A percentile compares a stretch with the other conserved stretches of the same genome.
Conservation (phyloP, 2,113 vertebrate species). For the Mesocricetus auratus region DNA sequence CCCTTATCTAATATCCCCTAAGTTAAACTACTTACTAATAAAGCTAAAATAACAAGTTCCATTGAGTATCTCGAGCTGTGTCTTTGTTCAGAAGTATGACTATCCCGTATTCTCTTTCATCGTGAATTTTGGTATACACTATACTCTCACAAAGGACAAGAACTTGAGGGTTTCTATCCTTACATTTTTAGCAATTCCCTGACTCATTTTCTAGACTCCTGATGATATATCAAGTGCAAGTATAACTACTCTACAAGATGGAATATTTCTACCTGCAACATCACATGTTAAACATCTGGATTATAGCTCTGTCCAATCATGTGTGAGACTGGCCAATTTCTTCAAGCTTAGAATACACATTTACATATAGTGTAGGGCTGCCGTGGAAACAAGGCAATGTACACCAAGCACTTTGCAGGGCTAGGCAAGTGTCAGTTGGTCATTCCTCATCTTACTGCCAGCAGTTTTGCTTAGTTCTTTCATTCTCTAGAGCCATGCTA, state of each 20-base stretch:
- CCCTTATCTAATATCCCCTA: background rate
- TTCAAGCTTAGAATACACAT: background rate
- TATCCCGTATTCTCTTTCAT: background rate
- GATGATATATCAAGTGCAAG: background rate
- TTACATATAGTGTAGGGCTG: accelerated
- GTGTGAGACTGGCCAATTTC: background rate
- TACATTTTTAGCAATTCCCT: background rate
- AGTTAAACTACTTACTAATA: background rate
- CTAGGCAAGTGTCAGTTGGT: background rate
- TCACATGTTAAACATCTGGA: background rate
- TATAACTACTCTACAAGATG: background rate
- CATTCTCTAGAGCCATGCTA: background rate
- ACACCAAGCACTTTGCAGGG: accelerated
- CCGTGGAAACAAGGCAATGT: accelerated
- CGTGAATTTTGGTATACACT: background rate
- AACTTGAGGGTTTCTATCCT: background rate
- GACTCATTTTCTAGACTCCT: background rate
- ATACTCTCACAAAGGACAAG: background rate
- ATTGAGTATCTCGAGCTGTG: background rate
- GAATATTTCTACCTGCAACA: background rate
- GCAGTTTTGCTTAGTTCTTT: no score
- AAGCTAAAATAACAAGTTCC: background rate
- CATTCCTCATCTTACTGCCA: background rate
- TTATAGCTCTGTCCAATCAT: background rate
- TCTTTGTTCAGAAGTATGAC: background rate